Base-by-base conservation (phyloP, 1,140 invertebrate genomes). In the Trachymyrmex septentrionalis region DNA sequence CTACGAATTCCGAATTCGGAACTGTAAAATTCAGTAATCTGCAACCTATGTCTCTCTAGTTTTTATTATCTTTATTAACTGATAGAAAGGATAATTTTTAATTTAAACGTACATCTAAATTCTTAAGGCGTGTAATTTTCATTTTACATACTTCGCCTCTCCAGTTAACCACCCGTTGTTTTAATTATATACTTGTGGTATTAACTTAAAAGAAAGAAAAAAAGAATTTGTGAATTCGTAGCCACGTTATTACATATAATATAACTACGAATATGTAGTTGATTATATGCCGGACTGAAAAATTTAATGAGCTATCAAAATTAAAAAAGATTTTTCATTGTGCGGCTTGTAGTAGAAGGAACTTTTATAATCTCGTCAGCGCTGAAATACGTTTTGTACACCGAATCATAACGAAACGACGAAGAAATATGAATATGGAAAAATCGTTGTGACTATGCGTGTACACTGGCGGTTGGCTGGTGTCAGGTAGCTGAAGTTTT, bases 361-460 rank as follows among this genome's bases (percentile, higher is more conserved):
- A 73, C 48, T 73, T 34, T 73, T 24, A 38, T 50, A 67, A 84
- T 84, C 19, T 61, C n/a, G 80, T 59, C 21, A 53, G 21, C 24
- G 38, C 69, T n/a, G 44, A 84, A 61, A 61, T 38, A 55, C 12
- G 24, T 61, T 61, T 61, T 21, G 27, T 48, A 21, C 19, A 16
- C 14, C 27, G 24, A 75, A 27, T 73, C 44, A 57, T 73, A 73
- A 84, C 38, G 55, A 84, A 75, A 61, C 69, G 24, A 50, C 55
- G 55, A 84, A 75, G 80, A 84, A 75, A 84, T 75, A 84, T 84
- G 69, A 84, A 63, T 84, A 75, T 84, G 80, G 69, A 84, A 61
- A 75, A 75, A 55, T 44, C 80, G 69, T 82, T 55, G 38, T 12
- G 9, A 50, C 10, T 21, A n/a, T 7, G 63, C 21, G 21, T 50